Conservation (phyloP, 2,888 invertebrate genomes). For the Therioaphis trifolii region DNA sequence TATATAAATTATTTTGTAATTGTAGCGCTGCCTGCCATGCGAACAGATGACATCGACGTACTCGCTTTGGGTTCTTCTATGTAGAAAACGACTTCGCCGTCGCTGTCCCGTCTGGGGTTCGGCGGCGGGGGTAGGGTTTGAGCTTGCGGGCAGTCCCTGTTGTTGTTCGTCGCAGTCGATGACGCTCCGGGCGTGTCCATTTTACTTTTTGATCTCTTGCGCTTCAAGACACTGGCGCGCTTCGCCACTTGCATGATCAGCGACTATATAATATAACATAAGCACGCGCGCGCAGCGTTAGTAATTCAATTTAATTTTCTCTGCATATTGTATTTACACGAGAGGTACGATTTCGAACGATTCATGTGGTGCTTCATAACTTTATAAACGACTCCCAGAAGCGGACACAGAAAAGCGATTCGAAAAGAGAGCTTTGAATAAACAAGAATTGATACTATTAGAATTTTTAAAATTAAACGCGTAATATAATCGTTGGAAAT, state of each 20-base stretch:
- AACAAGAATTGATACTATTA: no score
- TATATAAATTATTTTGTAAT: no score
- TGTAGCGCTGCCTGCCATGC: not conserved
- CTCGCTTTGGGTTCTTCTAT: conserved; percentile 75
- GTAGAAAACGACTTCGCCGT: conserved; percentile 76
- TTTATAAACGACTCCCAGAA: no score
- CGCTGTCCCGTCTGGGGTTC: conserved; percentile 70
- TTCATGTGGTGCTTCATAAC: no score
- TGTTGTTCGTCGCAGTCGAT: conserved; percentile 63
- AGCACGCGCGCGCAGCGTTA: no score
- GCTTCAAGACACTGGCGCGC: conserved; percentile 79
- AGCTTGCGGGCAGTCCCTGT: conserved; percentile 58
- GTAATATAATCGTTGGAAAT: no score
- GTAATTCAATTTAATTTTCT: no score
- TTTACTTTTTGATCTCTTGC: conserved; percentile 77
- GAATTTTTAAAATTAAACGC: no score
- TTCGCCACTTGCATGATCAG: conserved; percentile 80
- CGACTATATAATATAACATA: conserved; percentile 76
- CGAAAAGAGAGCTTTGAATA: no score
- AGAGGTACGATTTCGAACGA: no score
- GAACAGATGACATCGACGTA: conserved; percentile 67
- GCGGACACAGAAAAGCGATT: no score
- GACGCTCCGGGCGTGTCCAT: conserved; percentile 72
- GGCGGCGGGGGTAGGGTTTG: conserved; percentile 65
- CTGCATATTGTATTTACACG: no score